Percentiles rank a stretch among this genome's conserved stretches.
Conservation (phyloP, 2,797 vertebrate genomes). For the Discoglossus pictus region DNA sequence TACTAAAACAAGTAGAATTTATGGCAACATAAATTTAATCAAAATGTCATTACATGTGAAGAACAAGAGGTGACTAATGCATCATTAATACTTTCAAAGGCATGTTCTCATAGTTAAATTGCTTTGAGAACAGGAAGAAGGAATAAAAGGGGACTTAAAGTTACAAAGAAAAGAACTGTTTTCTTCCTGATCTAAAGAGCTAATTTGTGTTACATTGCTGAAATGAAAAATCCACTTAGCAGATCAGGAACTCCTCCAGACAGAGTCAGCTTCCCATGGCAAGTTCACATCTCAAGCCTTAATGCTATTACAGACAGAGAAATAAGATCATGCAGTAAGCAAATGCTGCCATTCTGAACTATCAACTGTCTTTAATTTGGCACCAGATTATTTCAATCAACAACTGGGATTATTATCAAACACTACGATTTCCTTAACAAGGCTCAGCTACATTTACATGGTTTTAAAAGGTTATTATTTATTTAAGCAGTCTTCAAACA, state of each 20-base stretch:
- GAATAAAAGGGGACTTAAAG: constrained; percentile 50
- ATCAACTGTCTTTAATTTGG: constrained; percentile 37
- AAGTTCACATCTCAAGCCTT: constrained; percentile 26
- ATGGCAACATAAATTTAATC: constrained; percentile 17
- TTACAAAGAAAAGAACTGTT: constrained; percentile 37
- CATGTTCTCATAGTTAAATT: constrained; percentile 27
- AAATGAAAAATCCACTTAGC: constrained; percentile 43
- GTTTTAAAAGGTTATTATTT: not conserved
- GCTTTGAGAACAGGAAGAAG: constrained; percentile 38
- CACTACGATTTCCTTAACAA: constrained; percentile 1
- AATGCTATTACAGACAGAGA: constrained; percentile 32
- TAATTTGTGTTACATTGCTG: constrained; percentile 27
- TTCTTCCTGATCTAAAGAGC: constrained; percentile 28
- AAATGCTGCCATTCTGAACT: constrained; percentile 15
- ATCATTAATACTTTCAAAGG: constrained; percentile 26
- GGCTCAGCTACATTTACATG: constrained; percentile 5
- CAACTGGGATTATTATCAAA: constrained; percentile 9
- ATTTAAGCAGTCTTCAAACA: not conserved
- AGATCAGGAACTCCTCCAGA: constrained; percentile 38
- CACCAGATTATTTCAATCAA: constrained; percentile 15
- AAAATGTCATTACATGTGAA: constrained; percentile 35
- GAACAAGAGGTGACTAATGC: constrained; percentile 2
- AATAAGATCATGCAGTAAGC: constrained; percentile 22
- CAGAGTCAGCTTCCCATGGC: constrained; percentile 32
- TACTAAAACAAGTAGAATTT: no score